Base-by-base conservation (phyloP, 2,888 invertebrate genomes). In the Reticulitermes lucifugus region DNA sequence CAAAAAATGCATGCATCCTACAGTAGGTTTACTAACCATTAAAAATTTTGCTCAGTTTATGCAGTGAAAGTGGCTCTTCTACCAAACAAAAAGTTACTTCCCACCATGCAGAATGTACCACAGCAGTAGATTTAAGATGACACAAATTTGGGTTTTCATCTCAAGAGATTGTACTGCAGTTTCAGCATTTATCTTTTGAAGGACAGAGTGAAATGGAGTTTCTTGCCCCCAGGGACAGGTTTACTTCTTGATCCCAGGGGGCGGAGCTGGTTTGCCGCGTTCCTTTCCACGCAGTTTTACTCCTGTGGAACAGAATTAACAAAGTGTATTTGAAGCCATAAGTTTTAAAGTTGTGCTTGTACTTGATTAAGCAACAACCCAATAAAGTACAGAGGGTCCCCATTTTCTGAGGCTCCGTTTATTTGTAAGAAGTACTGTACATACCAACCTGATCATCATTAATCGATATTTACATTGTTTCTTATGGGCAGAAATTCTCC, bases 281-380 rank as follows among this genome's bases (percentile, higher is more conserved):
- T 99, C 98, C 93, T 98, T 99, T 89, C 99, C 99, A 88, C 99
- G 95, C 89, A 99, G 94, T 93, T 97, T 98, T 88, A 98, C 92
- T 88, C 98, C 92, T 92, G 89, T n/a, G 89, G 89, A 84, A 86
- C 14, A 35, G 21, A 10, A 35, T 29, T 25, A 12, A 18, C 55
- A 55, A 18, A 18, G 4, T 18, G 18, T 5, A 55, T 55, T 55
- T 55, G 35, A 35, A 35, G 35, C 4, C 35, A 35, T 3, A 35
- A 35, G 35, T 35, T 35, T 35, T 35, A 35, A 35, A 35, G 35
- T 35, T 35, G 35, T 35, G 35, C 35, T 35, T 35, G 35, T 35
- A 35, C 35, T 35, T 35, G 4, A 2, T 35, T 3, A 35, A 35
- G 35, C 2, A 35, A 35, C 35, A 3, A 35, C 35, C 35, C 35